Base-by-base conservation (phyloP, 2,888 invertebrate genomes). In the Rhogogaster chlorosoma region DNA sequence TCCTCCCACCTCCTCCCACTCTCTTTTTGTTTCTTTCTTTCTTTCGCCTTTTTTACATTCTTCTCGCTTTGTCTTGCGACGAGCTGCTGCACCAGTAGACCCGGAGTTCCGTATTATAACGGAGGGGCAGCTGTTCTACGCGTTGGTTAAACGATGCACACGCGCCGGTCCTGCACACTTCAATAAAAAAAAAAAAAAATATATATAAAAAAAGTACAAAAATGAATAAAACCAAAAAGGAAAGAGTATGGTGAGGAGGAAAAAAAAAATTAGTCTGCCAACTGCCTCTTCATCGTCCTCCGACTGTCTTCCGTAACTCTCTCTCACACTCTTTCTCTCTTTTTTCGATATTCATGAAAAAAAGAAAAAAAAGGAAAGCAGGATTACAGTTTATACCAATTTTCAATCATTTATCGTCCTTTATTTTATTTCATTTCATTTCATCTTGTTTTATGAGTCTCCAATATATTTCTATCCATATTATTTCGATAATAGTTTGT, bases 61-160 rank as follows among this genome's bases (percentile, higher is more conserved):
- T 49, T 49, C 22, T 22, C n/a, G n/a, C 42, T 22, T 42, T 42
- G 42, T 42, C 36, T 42, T 42, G 67, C 67, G 22, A 42, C 71
- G 38, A 42, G 26, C 71, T 38, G 42, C 38, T 71, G 42, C 36
- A 71, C 71, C 38, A 32, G 67, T 67, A 67, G 45, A 77, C 29
- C 45, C 77, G 29, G n/a, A 49, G 49, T 49, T 71, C 71, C 71
- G 77, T 77, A 77, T 77, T 49, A 77, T 77, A 77, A 77, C 77
- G 77, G 77, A 49, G 53, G 45, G 49, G 77, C 77, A 49, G 71
- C 71, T 71, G 71, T 22, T 26, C 36, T 38, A 22, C 71, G 71
- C 71, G 49, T 49, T 49, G 15, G 29, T 26, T n/a, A 49, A 49
- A 45, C 77, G 77, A 77, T 49, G 49, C 29, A 77, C 77, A 77